Evolutionary conservation across 2,888 invertebrate species (phyloP).

Genomic region (Lucinisca nassula): DNA sequence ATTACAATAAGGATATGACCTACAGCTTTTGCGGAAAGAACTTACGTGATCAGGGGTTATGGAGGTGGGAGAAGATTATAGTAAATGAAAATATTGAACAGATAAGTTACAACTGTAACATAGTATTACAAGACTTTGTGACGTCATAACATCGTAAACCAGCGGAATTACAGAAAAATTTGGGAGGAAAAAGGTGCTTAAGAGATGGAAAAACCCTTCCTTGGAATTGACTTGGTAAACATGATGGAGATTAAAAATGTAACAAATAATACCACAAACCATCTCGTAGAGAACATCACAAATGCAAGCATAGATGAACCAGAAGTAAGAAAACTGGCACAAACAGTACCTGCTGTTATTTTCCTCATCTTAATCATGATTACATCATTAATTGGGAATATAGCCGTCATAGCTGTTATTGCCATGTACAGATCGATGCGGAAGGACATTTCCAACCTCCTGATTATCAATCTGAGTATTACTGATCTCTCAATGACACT

Average conservation of each 20-base stretch:
- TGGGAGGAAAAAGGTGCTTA: no score
- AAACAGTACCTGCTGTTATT: slow-evolving; percentile 53
- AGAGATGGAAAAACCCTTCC: no score
- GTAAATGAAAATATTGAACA: no score
- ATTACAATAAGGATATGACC: no score
- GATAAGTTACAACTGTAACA: no score
- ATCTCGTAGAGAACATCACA: neutral
- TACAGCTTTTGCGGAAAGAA: no score
- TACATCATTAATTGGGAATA: slow-evolving; percentile 78
- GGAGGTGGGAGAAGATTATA: no score
- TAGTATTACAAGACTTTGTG: no score
- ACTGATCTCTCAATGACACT: slow-evolving; percentile 81
- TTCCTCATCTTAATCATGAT: slow-evolving; percentile 75
- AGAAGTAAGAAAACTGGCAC: slow-evolving; percentile 9
- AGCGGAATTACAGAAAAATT: no score
- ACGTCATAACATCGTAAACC: no score
- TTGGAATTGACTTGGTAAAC: no score
- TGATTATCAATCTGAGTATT: slow-evolving; percentile 84
- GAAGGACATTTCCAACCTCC: slow-evolving; percentile 80
- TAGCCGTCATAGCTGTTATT: slow-evolving; percentile 81
- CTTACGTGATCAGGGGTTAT: no score
- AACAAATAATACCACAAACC: neutral
- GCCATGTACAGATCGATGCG: slow-evolving; percentile 64
- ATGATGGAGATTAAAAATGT: neutral
- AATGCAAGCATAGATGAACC: neutral